Percentiles rank a stretch among this genome's conserved stretches.
phyloP scores from a whole-genome alignment of 1,140 invertebrate species.

The Piezodorus guildinii region DNA sequence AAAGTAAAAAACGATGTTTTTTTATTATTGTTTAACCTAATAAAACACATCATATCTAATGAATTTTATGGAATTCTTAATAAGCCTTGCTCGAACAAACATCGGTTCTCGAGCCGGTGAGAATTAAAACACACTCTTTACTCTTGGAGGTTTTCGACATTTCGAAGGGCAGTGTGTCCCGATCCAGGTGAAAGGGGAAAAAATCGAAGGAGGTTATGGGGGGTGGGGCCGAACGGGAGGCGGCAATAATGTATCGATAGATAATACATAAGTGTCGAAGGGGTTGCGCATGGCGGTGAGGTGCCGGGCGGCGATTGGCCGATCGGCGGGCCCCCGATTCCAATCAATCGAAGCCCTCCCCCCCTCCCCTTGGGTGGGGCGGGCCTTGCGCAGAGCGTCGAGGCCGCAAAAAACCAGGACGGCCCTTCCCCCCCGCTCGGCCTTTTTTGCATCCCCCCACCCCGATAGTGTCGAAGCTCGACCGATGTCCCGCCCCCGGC shows the following conservation, averaged over 20 bases:
- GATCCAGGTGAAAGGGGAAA: slow-evolving; percentile 1
- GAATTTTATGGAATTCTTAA: no score
- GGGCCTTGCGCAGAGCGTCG: slow-evolving; percentile 1
- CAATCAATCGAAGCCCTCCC: slow-evolving; percentile 25
- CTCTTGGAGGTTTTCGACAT: no score
- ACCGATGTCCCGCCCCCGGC: not conserved
- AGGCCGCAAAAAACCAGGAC: not conserved
- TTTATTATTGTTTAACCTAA: no score
- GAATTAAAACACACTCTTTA: no score
- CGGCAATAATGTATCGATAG: slow-evolving; percentile 26
- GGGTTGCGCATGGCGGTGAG: slow-evolving; percentile 24
- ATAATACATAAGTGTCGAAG: slow-evolving; percentile 27
- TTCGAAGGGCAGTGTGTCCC: no score
- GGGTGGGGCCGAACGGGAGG: slow-evolving; percentile 5
- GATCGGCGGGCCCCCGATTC: slow-evolving; percentile 22
- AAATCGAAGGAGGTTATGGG: slow-evolving; percentile 10
- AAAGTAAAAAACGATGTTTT: no score
- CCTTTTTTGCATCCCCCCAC: not conserved
- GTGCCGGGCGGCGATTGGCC: slow-evolving; percentile 19
- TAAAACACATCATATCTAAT: no score
- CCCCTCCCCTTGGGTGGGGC: not conserved
- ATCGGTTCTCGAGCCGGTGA: no score
- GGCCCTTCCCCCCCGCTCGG: slow-evolving; percentile 3
- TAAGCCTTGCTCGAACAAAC: no score
- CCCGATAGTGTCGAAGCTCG: slow-evolving; percentile 8